Base-by-base conservation (phyloP, 2,797 vertebrate species). In the Gouania willdenowi region DNA sequence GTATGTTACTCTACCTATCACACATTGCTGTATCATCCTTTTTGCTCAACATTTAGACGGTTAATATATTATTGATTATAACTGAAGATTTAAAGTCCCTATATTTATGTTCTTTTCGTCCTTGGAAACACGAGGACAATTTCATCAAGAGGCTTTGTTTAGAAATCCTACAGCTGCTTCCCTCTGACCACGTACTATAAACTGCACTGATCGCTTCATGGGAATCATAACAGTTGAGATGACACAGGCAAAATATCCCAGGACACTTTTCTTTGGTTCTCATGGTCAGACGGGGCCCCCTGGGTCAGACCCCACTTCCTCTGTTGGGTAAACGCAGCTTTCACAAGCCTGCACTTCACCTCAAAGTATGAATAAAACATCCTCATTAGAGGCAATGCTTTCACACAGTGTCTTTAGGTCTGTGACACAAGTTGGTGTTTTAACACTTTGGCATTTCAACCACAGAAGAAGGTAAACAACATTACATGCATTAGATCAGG, bases 281-380 rank as follows among this genome's bases (percentile, higher is more conserved):
- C 80, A 88, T 81, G 81, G 53, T 37, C 54, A 78, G 69, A 79
- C 55, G 27, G 50, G 63, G 61, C 69, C 80, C 64, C 68, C 21
- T 4, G 32, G 84, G 78, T 83, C 83, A 83, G 38, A 66, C 29
- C 43, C 31, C 27, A 62, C 75, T 84, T 88, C 86, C 87, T 79
- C 59, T 49, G 34, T 38, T 48, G 26, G 53, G 48, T 26, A 32
- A 51, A 66, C n/a, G 68, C 71, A 43, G 49, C 51, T 48, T 74
- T 75, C 47, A 69, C 62, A 64, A 71, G 58, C 45, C 66, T 71
- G 73, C 53, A 67, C 58, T 51, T 54, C 68, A 49, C 50, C 48
- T 25, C 26, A 19, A 32, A 31, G 7, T 37, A 46, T 65, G 75
- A 76, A 75, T 59, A 75, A 32, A 61, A 26, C 5, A 1, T 3